Conservation (phyloP, 1,140 invertebrate species). For the Probaryconus sp. region DNA sequence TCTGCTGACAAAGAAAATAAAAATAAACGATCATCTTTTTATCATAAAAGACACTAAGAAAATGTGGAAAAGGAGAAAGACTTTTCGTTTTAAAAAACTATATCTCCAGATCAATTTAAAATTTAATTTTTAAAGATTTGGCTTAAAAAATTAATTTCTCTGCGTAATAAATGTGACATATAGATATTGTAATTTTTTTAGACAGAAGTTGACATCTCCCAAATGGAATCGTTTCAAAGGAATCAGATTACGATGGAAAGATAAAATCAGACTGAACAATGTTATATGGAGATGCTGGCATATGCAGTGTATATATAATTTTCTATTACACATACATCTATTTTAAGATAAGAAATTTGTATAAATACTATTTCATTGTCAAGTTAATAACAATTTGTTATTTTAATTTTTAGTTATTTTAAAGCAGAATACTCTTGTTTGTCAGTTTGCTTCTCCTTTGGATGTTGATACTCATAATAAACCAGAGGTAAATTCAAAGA, state of each 20-base stretch:
- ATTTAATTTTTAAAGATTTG: too few species aligned
- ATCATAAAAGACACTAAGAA: too few species aligned
- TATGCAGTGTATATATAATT: conserved; percentile 95
- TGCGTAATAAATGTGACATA: conserved; percentile 66
- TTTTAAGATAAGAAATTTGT: background rate
- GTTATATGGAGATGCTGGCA: conserved; percentile 99
- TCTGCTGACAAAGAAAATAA: too few species aligned
- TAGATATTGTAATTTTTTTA: conserved; percentile 80
- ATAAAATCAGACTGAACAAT: conserved; percentile 99
- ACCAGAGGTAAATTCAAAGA: conserved; percentile 88
- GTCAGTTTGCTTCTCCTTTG: conserved; percentile 96
- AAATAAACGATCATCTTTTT: too few species aligned
- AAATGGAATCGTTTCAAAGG: conserved; percentile 99
- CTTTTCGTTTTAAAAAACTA: too few species aligned
- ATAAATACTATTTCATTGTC: background rate
- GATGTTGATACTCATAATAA: conserved; percentile 97
- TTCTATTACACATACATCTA: conserved; percentile 1
- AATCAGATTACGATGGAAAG: conserved; percentile 96
- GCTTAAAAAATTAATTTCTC: conserved; percentile 12
- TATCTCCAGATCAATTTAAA: too few species aligned
- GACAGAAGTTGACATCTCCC: conserved; percentile 98
- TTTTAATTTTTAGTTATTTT: conserved; percentile 89
- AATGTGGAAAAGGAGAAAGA: too few species aligned
- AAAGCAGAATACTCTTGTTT: conserved; percentile 92
- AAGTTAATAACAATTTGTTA: conserved; percentile 66